Base-by-base conservation (phyloP, 2,113 vertebrate genomes). In the Scomber colias region DNA sequence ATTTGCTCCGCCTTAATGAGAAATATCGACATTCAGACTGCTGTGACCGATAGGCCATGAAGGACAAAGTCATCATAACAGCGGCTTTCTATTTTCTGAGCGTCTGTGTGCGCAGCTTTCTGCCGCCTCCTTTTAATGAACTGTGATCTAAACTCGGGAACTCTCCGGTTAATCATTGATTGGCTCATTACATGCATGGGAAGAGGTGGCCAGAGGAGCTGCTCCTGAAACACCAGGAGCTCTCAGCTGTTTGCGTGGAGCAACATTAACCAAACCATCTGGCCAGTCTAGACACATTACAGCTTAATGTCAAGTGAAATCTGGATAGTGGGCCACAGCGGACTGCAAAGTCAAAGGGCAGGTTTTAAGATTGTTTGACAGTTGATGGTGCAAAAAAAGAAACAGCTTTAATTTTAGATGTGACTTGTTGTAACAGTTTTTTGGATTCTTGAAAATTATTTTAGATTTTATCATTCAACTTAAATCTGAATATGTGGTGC, bases 251-350 rank as follows among this genome's bases (percentile, higher is more conserved):
- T 70, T 69, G 66, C 69, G 80, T 50, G 70, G 55, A 62, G 60
- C 64, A 61, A 75, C 76, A 89, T 88, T 85, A 89, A 80, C 71
- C 54, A 3, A 55, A 81, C 90, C 90, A 92, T 92, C 90, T 93
- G 91, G 75, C 46, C 24, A 2, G 82, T 89, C 83, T 80, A 88
- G 81, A 84, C 87, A 75, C 71, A 82, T 83, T 64, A 76, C 68
- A 44, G 76, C 46, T 73, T 70, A 72, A 86, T 75, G 75, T 67
- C 74, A 56, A 57, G 49, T 50, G 30, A 72, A 81, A 63, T 57
- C 77, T 70, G 75, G 73, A 67, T 59, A 53, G 35, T 13, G 35
- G 27, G 19, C 49, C 46, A 35, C 17, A 15, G 10, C 3, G 1
- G 0, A 46, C 24, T 57, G 63, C 70, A 81, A 73, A 69, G 65